Conservation (phyloP, 1,140 invertebrate species). For the Calosoma granatense region DNA sequence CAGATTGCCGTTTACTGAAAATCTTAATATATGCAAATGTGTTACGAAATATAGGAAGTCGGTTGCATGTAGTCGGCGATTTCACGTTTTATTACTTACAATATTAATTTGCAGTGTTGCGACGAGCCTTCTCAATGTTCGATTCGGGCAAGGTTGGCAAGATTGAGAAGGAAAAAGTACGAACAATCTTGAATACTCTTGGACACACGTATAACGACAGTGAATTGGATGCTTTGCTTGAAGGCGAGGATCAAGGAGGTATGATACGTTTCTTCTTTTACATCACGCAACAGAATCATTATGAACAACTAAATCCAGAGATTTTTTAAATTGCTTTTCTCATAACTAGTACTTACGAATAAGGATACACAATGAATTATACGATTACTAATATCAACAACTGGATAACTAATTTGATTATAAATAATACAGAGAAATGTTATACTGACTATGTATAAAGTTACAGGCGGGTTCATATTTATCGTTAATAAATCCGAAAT, state of each 20-base stretch:
- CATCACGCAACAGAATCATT: too few relatives aligned
- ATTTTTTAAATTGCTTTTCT: background rate
- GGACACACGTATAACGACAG: conserved; percentile 62
- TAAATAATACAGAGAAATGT: too few relatives aligned
- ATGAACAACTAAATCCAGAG: too few relatives aligned
- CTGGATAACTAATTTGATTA: too few relatives aligned
- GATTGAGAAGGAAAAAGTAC: conserved; percentile 64
- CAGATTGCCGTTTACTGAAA: background rate
- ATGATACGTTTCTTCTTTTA: conserved; percentile 17
- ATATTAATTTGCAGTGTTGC: conserved; percentile 43
- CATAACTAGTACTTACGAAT: background rate
- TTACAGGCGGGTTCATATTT: too few relatives aligned
- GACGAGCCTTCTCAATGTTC: conserved; percentile 66
- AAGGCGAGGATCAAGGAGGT: conserved; percentile 60
- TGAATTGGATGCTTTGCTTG: conserved; percentile 54
- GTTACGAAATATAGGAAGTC: background rate
- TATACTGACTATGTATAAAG: too few relatives aligned
- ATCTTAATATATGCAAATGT: background rate
- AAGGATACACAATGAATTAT: too few relatives aligned
- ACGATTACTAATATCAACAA: too few relatives aligned
- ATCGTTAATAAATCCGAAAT: too few relatives aligned
- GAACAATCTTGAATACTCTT: conserved; percentile 64
- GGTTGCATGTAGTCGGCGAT: background rate
- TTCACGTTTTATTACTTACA: background rate
- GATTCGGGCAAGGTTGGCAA: conserved; percentile 59